Evolutionary conservation across 2,797 vertebrate species (phyloP).

Genomic region (Ptychadena robeensis): DNA sequence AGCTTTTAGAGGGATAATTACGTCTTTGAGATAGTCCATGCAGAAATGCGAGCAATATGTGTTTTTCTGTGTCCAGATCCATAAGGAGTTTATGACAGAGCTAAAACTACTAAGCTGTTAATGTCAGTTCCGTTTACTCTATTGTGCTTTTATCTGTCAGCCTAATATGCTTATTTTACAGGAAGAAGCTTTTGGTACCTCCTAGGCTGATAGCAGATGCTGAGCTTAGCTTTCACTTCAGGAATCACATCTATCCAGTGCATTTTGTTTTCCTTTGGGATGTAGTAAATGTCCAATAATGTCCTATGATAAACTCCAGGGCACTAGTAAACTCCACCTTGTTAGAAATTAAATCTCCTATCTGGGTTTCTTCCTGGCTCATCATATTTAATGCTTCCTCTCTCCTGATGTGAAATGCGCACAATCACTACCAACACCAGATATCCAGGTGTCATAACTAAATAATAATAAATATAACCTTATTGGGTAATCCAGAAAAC

Average conservation of each 20-base stretch:
- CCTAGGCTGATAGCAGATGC: conserved; percentile 56
- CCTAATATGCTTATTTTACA: conserved; percentile 59
- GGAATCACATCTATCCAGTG: conserved; percentile 22
- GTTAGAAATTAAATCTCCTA: neutral
- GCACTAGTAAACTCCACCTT: neutral
- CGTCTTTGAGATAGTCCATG: conserved; percentile 5
- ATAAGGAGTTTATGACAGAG: conserved; percentile 54
- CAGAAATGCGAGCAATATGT: conserved; percentile 38
- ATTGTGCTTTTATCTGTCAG: conserved; percentile 53
- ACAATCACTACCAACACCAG: too few species aligned
- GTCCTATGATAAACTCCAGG: neutral
- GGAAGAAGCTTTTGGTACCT: conserved; percentile 55
- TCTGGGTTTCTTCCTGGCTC: neutral
- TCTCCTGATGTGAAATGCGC: neutral
- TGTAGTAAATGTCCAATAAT: conserved; percentile 13
- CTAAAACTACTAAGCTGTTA: conserved; percentile 58
- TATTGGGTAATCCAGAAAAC: too few species aligned
- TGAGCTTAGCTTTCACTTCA: conserved; percentile 52
- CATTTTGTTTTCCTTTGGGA: conserved; percentile 21
- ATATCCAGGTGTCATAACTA: too few species aligned
- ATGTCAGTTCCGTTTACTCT: conserved; percentile 46
- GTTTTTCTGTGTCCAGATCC: conserved; percentile 36
- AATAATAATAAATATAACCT: too few species aligned
- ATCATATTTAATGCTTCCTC: neutral
- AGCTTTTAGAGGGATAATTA: conserved; percentile 3